phyloP scores from a whole-genome alignment of 2,113 vertebrate genomes.

The Bubo bubo region DNA sequence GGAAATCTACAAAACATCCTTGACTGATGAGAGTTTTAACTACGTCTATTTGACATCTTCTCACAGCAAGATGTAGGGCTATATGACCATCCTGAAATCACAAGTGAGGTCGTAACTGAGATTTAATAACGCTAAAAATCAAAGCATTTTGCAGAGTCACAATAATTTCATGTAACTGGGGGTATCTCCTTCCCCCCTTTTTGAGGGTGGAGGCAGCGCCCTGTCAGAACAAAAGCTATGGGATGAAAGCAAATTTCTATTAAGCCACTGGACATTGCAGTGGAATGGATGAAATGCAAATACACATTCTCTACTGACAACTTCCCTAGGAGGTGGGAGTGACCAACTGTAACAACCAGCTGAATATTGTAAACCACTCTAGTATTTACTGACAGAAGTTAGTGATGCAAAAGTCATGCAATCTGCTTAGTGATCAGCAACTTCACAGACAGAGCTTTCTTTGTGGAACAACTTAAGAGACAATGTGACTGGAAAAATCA shows the following conservation, averaged over 20 bases:
- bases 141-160: neutral
- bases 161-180: neutral
- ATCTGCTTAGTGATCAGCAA: neutral
- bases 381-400: neutral
- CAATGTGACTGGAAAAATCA: neutral
- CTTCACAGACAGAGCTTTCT: neutral
- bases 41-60: slow-evolving; percentile 94
- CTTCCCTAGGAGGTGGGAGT: neutral
- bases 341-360: neutral
- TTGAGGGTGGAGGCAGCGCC: neutral
- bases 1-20: slow-evolving; percentile 85
- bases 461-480: neutral
- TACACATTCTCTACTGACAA: neutral
- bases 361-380: neutral
- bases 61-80: slow-evolving; percentile 92
- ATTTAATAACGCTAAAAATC: neutral
- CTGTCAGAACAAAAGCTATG: neutral
- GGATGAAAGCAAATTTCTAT: neutral
- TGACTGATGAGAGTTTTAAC: slow-evolving; percentile 87
- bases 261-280: neutral
- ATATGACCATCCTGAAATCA: slow-evolving; percentile 91
- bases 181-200: neutral
- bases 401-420: neutral
- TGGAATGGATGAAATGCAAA: neutral
- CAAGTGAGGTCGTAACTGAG: neutral